Conservation (phyloP, 2,797 vertebrate genomes). For the Acestrorhynchus altus region DNA sequence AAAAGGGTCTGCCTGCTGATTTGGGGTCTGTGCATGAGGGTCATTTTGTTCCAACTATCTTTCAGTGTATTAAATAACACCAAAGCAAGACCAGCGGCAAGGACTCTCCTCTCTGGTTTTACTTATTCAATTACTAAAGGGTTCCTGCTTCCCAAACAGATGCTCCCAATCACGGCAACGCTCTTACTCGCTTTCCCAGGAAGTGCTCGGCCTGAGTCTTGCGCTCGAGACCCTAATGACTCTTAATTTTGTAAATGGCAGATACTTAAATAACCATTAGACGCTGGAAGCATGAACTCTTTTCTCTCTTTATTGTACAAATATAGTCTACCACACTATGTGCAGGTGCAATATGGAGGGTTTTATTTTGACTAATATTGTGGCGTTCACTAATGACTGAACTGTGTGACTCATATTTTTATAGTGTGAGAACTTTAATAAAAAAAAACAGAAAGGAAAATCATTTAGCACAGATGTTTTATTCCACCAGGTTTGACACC, state of each 20-base stretch:
- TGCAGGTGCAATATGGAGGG: constrained; percentile 43
- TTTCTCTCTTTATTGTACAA: constrained; percentile 37
- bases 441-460: neutral
- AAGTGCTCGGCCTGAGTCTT: constrained; percentile 45
- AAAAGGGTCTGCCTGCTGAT: constrained; percentile 39
- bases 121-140: constrained; percentile 61
- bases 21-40: constrained; percentile 45
- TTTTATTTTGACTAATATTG: neutral
- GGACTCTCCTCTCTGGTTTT: constrained; percentile 57
- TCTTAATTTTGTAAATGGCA: constrained; percentile 61
- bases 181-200: constrained; percentile 56
- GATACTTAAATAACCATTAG: constrained; percentile 64
- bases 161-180: constrained; percentile 57
- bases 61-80: constrained; percentile 59
- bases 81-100: constrained; percentile 46
- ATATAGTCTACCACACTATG: constrained; percentile 13
- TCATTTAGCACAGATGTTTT: neutral
- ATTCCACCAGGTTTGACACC: neutral
- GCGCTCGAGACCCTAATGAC: constrained; percentile 57
- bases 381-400: neutral
- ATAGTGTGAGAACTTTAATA: neutral
- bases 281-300: constrained; percentile 36
- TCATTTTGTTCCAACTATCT: constrained; percentile 54
- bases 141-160: constrained; percentile 54
- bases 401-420: neutral